Percentiles rank a stretch among this genome's conserved stretches.
Evolutionary conservation across 2,888 invertebrate genomes (phyloP).

Genomic region (Xylota segnis): DNA sequence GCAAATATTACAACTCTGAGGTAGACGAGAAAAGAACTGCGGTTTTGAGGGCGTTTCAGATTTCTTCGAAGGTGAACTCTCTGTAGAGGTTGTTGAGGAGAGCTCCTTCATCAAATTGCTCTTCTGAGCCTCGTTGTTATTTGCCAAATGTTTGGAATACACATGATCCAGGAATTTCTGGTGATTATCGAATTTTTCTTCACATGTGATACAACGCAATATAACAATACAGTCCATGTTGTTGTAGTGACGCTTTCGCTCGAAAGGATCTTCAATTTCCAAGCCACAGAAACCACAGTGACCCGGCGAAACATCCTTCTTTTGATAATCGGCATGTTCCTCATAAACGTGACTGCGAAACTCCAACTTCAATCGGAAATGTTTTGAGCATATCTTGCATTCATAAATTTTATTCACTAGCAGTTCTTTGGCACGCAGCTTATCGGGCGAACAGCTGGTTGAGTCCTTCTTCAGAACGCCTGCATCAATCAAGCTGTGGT

Average conservation of each 20-base stretch:
- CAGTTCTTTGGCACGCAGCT: slow-evolving; percentile 83
- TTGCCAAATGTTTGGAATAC: slow-evolving; percentile 83
- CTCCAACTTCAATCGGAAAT: slow-evolving; percentile 83
- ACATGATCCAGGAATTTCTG: slow-evolving; percentile 84
- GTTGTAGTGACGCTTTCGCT: slow-evolving; percentile 84
- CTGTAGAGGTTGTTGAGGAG: slow-evolving; percentile 65
- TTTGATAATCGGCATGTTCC: slow-evolving; percentile 83
- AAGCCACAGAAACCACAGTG: slow-evolving; percentile 83
- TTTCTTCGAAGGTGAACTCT: slow-evolving; percentile 70
- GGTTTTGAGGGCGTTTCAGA: slow-evolving; percentile 79
- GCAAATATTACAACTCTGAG: slow-evolving; percentile 84
- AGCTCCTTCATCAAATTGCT: slow-evolving; percentile 73
- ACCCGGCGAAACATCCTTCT: slow-evolving; percentile 82
- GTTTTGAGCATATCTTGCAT: slow-evolving; percentile 83
- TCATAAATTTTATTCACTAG: slow-evolving; percentile 84
- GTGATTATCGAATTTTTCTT: slow-evolving; percentile 83
- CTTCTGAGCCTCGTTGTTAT: slow-evolving; percentile 77
- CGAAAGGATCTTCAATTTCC: slow-evolving; percentile 83
- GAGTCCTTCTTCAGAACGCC: slow-evolving; percentile 77
- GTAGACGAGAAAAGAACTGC: slow-evolving; percentile 83
- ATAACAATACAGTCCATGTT: slow-evolving; percentile 84
- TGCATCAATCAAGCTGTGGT: slow-evolving; percentile 80
- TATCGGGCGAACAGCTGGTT: slow-evolving; percentile 78
- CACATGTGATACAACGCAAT: slow-evolving; percentile 84
- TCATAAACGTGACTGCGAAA: slow-evolving; percentile 84